Evolutionary conservation across 2,113 vertebrate species (phyloP).

Genomic region (Fregata magnificens): DNA sequence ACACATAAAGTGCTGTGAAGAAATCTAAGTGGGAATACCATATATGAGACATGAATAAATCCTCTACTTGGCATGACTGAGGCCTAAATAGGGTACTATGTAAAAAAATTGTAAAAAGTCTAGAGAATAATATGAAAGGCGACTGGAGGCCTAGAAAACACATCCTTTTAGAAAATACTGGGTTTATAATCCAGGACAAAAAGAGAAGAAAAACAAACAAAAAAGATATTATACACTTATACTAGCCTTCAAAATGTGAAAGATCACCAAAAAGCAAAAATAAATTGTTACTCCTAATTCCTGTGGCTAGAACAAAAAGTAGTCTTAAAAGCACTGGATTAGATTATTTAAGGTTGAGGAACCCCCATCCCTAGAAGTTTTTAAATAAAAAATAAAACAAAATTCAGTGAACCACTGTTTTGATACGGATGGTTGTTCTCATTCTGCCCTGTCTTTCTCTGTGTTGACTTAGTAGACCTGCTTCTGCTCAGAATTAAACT

Average conservation of each 20-base stretch:
- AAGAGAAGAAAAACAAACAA: neutral
- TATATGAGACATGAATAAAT: neutral
- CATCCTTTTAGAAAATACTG: neutral
- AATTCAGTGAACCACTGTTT: neutral
- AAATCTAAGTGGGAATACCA: neutral
- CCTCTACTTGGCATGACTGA: neutral
- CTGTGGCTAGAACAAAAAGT: neutral
- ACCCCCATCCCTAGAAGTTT: neutral
- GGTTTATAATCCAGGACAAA: neutral
- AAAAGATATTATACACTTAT: too few species aligned
- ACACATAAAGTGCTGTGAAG: neutral
- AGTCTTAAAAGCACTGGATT: neutral
- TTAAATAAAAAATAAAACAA: neutral
- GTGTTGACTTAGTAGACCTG: neutral
- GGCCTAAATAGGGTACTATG: neutral
- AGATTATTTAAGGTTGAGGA: neutral
- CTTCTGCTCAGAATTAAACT: neutral
- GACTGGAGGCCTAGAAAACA: neutral
- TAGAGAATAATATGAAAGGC: neutral
- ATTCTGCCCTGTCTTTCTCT: neutral
- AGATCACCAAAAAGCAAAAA: neutral
- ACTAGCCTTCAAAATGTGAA: neutral
- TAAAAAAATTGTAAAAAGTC: neutral
- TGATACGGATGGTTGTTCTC: neutral
- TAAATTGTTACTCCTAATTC: neutral